Percentiles rank a stretch among this genome's conserved stretches.
Conservation (phyloP, 2,113 vertebrate species). For the human region GRCh38 chr11:64568001-64568500, state of each 20-base stretch:
- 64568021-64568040: rapidly evolving
- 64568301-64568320: background rate
- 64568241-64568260: rapidly evolving
- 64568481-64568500: rapidly evolving
- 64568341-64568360: background rate
- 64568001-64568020: no score
- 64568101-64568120: background rate
- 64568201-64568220: rapidly evolving
- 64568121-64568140: no score
- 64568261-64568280: background rate
- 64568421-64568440: background rate
- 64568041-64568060: background rate
- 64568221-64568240: background rate
- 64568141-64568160: no score
- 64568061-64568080: no score
- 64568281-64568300: background rate
- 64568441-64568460: background rate
- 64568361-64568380: background rate
- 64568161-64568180: no score
- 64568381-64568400: background rate
- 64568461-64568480: rapidly evolving
- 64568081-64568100: background rate
- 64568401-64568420: rapidly evolving
- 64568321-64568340: background rate
- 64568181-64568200: background rate